Conservation (phyloP, 2,888 invertebrate genomes). For the Diploptera punctata region DNA sequence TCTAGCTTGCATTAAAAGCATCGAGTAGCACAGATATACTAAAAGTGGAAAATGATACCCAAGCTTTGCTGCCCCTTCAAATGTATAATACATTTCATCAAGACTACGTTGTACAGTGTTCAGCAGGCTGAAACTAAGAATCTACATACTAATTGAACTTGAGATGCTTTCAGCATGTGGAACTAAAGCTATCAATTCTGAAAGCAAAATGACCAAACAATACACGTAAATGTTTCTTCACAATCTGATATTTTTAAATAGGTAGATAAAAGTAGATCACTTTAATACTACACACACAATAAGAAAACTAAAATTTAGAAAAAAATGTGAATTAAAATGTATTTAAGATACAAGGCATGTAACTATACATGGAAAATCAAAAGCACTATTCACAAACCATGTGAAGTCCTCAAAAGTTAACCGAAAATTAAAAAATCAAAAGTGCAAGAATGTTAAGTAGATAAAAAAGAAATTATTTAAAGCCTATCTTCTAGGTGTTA, state of each 20-base stretch:
- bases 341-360: too few species aligned
- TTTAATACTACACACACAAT: not conserved
- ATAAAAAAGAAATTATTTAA: too few species aligned
- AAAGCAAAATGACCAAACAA: not conserved
- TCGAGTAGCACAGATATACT: too few species aligned
- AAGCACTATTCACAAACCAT: too few species aligned
- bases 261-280: not conserved
- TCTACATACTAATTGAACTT: not conserved
- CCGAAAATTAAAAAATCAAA: too few species aligned
- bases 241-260: not conserved
- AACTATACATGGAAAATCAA: too few species aligned
- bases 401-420: too few species aligned
- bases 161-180: not conserved
- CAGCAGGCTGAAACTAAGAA: conserved; percentile 18
- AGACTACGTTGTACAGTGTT: not conserved
- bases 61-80: too few species aligned
- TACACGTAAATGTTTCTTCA: not conserved
- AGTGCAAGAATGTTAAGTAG: too few species aligned
- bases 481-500: conserved; percentile 7
- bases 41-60: too few species aligned
- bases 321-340: not conserved
- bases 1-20: too few species aligned
- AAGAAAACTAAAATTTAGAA: not conserved
- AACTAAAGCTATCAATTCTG: not conserved
- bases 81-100: too few species aligned